Conservation (phyloP, 2,888 invertebrate genomes). For the Stenotaenia linearis region DNA sequence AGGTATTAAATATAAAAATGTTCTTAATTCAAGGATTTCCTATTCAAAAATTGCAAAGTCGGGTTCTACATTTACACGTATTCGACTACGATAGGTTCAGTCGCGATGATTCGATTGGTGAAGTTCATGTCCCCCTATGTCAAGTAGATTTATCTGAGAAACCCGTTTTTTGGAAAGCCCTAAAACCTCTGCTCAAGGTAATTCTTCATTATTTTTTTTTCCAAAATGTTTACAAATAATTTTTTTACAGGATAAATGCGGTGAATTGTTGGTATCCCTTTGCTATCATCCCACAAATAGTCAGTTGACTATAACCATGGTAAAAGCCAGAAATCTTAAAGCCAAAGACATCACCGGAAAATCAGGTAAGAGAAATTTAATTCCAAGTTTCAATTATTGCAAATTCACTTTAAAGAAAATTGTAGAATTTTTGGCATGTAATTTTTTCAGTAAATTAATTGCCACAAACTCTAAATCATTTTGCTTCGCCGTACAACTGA, state of each 20-base stretch:
- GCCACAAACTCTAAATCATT: no score
- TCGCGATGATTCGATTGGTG: slow-evolving; percentile 87
- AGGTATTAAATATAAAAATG: no score
- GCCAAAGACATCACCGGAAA: slow-evolving; percentile 95
- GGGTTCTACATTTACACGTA: slow-evolving; percentile 85
- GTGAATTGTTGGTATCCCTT: slow-evolving; percentile 82
- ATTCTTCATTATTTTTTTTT: not conserved
- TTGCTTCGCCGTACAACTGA: no score
- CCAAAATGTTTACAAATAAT: not conserved
- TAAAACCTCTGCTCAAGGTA: slow-evolving; percentile 77
- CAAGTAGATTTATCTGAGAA: slow-evolving; percentile 89
- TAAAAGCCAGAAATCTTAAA: slow-evolving; percentile 89
- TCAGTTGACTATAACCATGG: slow-evolving; percentile 77
- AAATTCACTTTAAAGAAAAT: no score
- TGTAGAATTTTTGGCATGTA: no score
- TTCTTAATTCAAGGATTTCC: slow-evolving; percentile 62
- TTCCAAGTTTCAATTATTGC: no score
- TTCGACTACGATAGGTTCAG: slow-evolving; percentile 93
- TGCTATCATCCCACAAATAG: slow-evolving; percentile 96
- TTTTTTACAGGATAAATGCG: slow-evolving; percentile 66
- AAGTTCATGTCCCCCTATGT: slow-evolving; percentile 83
- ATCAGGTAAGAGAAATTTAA: slow-evolving; percentile 66
- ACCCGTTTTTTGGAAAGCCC: slow-evolving; percentile 89
- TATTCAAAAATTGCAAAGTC: slow-evolving; percentile 83
- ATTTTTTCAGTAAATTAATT: no score